A percentile compares a stretch with the other conserved stretches of the same genome.
These are phyloP conservation scores for Zhuqinia jingwanae DNA, from an alignment of 2,888 invertebrate species.

Conservation along the genomic window DNA sequence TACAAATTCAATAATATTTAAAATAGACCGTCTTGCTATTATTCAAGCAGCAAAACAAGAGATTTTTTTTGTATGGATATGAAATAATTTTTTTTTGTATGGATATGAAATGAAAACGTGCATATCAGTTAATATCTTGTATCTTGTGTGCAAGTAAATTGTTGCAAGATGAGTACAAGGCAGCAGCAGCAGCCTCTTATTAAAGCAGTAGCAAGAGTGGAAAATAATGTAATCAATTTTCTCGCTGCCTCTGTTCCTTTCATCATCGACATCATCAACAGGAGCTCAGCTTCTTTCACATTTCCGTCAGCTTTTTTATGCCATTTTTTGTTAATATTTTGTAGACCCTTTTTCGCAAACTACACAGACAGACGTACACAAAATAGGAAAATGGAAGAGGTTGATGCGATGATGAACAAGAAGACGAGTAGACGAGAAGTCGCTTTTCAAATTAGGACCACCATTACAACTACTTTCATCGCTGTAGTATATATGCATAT, in stretches of 20 bases:
- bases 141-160: neutral
- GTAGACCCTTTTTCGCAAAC: neutral
- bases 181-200: no score
- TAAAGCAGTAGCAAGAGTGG: neutral
- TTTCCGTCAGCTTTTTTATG: conserved; percentile 49
- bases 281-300: conserved; percentile 24
- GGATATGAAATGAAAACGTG: conserved; percentile 41
- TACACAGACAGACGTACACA: neutral
- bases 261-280: neutral
- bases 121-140: conserved; percentile 46
- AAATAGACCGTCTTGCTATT: no score
- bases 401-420: conserved; percentile 20
- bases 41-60: no score
- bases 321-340: conserved; percentile 17
- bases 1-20: no score
- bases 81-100: no score
- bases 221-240: conserved; percentile 42
- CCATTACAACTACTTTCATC: conserved; percentile 64
- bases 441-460: conserved; percentile 77
- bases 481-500: no score
- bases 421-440: conserved; percentile 55
- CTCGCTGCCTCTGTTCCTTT: conserved; percentile 7
- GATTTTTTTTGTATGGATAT: no score
- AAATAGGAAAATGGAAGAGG: neutral
- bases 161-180: no score